phyloP scores from a whole-genome alignment of 2,113 vertebrate species.

The Opisthocomus hoazin region DNA sequence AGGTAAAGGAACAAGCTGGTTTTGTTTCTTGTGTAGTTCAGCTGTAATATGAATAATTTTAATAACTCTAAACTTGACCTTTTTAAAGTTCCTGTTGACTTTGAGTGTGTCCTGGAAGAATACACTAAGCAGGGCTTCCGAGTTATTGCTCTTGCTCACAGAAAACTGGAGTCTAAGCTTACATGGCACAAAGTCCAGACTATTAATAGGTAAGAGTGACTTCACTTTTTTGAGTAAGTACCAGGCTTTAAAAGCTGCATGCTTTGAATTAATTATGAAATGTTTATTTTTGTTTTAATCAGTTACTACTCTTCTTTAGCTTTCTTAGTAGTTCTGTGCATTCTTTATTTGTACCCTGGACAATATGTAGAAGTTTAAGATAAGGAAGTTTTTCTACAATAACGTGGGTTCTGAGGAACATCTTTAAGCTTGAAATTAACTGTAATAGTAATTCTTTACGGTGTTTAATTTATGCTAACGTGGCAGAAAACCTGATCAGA shows the following conservation, averaged over 20 bases:
- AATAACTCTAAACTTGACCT: not conserved
- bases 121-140: constrained; percentile 95
- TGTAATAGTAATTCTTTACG: not conserved
- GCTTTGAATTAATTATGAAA: not conserved
- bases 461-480: not conserved
- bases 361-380: not conserved
- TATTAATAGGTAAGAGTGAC: constrained; percentile 80
- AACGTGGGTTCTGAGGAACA: not conserved
- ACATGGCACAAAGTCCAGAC: constrained; percentile 97
- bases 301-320: not conserved
- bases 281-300: not conserved
- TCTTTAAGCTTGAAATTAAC: not conserved
- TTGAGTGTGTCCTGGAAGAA: constrained; percentile 85
- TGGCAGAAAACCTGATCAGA: not conserved
- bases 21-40: not conserved
- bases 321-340: not conserved
- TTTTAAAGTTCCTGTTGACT: constrained; percentile 84
- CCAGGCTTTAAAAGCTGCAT: not conserved
- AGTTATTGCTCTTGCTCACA: constrained; percentile 94
- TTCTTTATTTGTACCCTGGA: not conserved
- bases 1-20: constrained; percentile 65
- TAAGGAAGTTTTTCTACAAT: not conserved
- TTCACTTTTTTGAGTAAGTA: not conserved
- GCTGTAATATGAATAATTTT: not conserved
- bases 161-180: constrained; percentile 90